These are phyloP conservation scores for Ramphastos sulfuratus DNA, from an alignment of 2,113 vertebrate species.

Conservation along the genomic window DNA sequence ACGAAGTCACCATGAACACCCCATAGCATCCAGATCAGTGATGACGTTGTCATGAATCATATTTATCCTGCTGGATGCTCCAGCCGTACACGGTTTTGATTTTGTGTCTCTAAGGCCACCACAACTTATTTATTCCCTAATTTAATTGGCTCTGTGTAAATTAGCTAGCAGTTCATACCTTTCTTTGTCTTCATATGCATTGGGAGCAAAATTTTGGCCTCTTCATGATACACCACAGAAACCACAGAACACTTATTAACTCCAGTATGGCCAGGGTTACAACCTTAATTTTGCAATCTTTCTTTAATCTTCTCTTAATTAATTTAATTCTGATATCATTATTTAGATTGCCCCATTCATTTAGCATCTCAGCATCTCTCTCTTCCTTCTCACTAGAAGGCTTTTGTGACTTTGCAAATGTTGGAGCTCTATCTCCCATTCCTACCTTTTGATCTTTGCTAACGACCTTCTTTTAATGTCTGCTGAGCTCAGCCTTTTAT, in stretches of 20 bases:
- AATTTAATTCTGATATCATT: slow-evolving; percentile 64
- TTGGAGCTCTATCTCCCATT: slow-evolving; percentile 19
- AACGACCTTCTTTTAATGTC: slow-evolving; percentile 45
- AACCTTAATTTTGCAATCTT: slow-evolving; percentile 44
- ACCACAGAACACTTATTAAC: neutral
- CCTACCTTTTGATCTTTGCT: slow-evolving; percentile 61
- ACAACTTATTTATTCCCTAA: neutral
- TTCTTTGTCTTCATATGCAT: neutral
- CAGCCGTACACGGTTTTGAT: neutral
- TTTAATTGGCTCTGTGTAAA: neutral
- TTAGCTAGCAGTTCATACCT: neutral
- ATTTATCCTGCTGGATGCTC: neutral
- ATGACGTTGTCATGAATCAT: accelerated
- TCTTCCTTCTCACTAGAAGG: slow-evolving; percentile 31
- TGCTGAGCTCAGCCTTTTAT: slow-evolving; percentile 52
- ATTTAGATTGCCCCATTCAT: slow-evolving; percentile 47
- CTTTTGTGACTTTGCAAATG: slow-evolving; percentile 55
- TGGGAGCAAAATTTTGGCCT: neutral
- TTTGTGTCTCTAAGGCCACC: neutral
- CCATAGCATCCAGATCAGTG: neutral
- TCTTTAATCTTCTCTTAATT: slow-evolving; percentile 67
- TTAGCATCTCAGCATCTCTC: slow-evolving; percentile 34
- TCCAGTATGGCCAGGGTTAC: neutral
- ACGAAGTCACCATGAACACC: neutral
- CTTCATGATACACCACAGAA: neutral